These are phyloP conservation scores for Epizoanthus ramosus DNA, from an alignment of 92 coral and sea anemone genomes.

Conservation along the genomic window DNA sequence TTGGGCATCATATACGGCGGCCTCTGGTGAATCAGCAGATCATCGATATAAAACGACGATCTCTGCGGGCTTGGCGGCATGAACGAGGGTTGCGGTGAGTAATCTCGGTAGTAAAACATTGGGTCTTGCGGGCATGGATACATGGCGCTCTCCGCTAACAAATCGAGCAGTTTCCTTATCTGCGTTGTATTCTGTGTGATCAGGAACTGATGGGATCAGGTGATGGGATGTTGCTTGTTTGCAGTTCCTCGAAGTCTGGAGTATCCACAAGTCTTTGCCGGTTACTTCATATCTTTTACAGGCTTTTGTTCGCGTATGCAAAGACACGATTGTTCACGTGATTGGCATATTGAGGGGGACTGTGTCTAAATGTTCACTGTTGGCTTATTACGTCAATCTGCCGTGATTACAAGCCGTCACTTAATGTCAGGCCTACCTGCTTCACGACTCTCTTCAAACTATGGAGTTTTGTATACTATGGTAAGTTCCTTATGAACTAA, in stretches of 20 bases:
- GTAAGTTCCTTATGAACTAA: not conserved
- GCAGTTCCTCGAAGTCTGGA: conserved; percentile 6
- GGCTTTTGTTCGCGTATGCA: conserved; percentile 19
- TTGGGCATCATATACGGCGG: conserved; percentile 26
- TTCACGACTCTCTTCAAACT: not conserved
- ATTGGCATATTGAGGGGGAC: conserved; percentile 39
- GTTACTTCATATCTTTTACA: conserved; percentile 4
- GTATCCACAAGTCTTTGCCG: not conserved
- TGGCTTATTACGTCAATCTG: conserved; percentile 43
- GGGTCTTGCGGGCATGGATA: conserved; percentile 46
- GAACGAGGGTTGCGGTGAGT: conserved; percentile 11
- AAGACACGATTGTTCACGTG: conserved; percentile 18
- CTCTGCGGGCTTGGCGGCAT: conserved; percentile 36
- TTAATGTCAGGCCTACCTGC: not conserved
- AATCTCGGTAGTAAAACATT: conserved; percentile 41
- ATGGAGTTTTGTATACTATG: not conserved
- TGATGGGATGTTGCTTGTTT: not conserved
- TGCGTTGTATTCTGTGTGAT: not conserved
- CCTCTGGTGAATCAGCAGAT: conserved; percentile 17
- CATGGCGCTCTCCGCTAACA: not conserved
- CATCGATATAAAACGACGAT: conserved; percentile 30
- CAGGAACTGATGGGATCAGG: not conserved
- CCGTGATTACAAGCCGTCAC: conserved; percentile 30
- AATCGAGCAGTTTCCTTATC: not conserved
- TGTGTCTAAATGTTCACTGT: conserved; percentile 20